Percentiles rank a stretch among this genome's conserved stretches.
These are phyloP conservation scores for Zaprionus capensis DNA, from an alignment of 1,140 invertebrate genomes.

Conservation along the genomic window DNA sequence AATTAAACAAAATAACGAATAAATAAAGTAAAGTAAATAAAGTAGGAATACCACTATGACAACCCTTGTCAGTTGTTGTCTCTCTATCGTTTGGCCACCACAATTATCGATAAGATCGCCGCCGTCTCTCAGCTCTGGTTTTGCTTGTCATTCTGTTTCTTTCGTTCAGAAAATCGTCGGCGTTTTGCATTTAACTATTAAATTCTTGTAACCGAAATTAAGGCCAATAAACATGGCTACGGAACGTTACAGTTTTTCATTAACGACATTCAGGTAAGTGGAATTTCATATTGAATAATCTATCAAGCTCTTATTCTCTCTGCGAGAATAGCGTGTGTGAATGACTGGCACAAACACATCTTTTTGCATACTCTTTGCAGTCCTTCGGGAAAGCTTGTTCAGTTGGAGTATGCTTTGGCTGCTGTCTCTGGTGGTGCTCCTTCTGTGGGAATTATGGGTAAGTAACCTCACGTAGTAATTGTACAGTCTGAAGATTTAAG, in stretches of 20 bases:
- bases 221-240: constrained; percentile 89
- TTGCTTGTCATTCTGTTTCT: constrained; percentile 75
- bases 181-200: constrained; percentile 51
- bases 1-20: neutral
- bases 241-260: constrained; percentile 98
- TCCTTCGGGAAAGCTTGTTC: constrained; percentile 99
- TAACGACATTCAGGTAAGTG: constrained; percentile 98
- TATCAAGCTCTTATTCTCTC: neutral
- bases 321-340: constrained; percentile 43
- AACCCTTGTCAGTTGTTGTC: neutral
- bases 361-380: constrained; percentile 86
- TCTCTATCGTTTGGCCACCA: neutral
- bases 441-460: constrained; percentile 99
- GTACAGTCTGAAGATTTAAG: too few species aligned
- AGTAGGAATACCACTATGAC: neutral
- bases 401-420: constrained; percentile 99
- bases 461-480: neutral
- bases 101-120: constrained; percentile 16
- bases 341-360: constrained; percentile 70
- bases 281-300: constrained; percentile 37
- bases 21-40: neutral
- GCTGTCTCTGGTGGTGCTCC: constrained; percentile 99
- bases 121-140: constrained; percentile 31
- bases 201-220: constrained; percentile 46
- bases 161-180: constrained; percentile 60